Evolutionary conservation across 2,888 invertebrate genomes (phyloP).

Genomic region (Sphaeridia pumilis): DNA sequence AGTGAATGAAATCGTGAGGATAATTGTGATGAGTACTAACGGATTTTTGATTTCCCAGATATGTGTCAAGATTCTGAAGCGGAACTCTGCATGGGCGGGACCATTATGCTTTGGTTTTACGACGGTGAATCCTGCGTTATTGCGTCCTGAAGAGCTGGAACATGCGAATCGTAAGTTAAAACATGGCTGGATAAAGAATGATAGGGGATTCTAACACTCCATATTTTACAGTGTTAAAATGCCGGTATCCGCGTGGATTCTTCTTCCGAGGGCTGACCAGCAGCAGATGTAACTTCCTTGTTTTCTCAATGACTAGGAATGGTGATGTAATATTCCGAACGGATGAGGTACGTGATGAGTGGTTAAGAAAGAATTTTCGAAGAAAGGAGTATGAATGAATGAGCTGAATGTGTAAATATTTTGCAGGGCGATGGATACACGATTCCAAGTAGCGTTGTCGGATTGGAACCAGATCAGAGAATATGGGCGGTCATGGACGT

Average conservation of each 20-base stretch:
- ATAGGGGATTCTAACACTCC: neutral
- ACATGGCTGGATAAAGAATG: neutral
- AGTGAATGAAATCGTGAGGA: neutral
- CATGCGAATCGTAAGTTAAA: constrained; percentile 4
- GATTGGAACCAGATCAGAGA: neutral
- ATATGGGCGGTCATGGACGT: constrained; percentile 23
- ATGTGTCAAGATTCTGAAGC: constrained; percentile 16
- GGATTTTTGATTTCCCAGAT: constrained; percentile 11
- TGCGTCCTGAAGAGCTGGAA: constrained; percentile 9
- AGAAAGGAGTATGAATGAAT: no score
- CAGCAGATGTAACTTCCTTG: constrained; percentile 3
- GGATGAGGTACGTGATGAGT: no score
- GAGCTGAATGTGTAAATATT: no score
- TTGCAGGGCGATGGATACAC: constrained; percentile 14
- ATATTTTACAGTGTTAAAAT: constrained; percentile 12
- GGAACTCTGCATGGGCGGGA: constrained; percentile 13
- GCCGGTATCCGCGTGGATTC: constrained; percentile 8
- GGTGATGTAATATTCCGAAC: constrained; percentile 17
- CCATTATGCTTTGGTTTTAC: constrained; percentile 25
- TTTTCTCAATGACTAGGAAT: constrained; percentile 16
- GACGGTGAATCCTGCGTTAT: constrained; percentile 15
- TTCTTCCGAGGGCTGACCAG: constrained; percentile 19
- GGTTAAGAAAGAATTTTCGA: no score
- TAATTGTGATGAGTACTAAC: neutral
- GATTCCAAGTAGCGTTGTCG: constrained; percentile 10